These are phyloP conservation scores for Orcinus orca DNA, from an alignment of 2,113 vertebrate species.

Conservation along the genomic window DNA sequence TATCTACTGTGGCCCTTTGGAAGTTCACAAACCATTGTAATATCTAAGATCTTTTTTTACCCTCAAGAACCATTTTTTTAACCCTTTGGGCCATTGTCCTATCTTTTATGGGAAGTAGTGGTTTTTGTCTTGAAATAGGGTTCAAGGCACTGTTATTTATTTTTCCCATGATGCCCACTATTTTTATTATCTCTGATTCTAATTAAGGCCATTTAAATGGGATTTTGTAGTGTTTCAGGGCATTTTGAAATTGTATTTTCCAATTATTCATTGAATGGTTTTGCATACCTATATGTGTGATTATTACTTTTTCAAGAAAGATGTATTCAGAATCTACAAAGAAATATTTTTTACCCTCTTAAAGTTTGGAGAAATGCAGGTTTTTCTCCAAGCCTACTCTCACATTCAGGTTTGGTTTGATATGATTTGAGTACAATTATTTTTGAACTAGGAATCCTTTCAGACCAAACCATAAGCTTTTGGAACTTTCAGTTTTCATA, in stretches of 20 bases:
- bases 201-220: background rate
- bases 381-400: background rate
- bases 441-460: constrained; percentile 40
- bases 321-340: background rate
- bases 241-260: constrained; percentile 11
- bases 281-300: background rate
- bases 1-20: background rate
- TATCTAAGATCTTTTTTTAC: background rate
- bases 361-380: background rate
- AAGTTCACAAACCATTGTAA: background rate
- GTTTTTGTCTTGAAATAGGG: background rate
- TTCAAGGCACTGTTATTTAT: background rate
- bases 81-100: background rate
- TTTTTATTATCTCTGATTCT: constrained; percentile 17
- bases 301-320: background rate
- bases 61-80: background rate
- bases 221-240: background rate
- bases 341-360: background rate
- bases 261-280: background rate
- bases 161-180: background rate
- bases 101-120: background rate
- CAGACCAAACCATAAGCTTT: background rate
- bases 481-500: background rate
- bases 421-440: background rate
- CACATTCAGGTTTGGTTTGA: background rate